Evolutionary conservation across 53 echinoderm and acorn worm species (phyloP), one percentile per base, ranked within the genome.

Genomic region (Zoroaster sp.): DNA sequence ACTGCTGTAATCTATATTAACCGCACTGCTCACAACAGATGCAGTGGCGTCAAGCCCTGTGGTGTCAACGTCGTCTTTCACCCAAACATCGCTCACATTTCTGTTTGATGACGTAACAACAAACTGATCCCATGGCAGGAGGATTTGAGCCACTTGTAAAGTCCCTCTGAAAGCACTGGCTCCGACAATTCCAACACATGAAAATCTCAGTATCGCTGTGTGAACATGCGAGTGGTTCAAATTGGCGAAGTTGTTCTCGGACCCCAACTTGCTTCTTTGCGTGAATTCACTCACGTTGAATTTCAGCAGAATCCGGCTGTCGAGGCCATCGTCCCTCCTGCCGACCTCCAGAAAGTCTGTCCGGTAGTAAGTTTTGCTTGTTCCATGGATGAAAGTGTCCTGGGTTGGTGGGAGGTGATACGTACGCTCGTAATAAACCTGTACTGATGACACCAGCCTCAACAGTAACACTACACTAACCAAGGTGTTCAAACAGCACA

Each of bases 311-410:
- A 71, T 89, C 28, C 90, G 53, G 73, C 90, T 89, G 28, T 80
- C 73, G 11, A 46, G n/a, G 17, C 82, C 73, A 65, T 81, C 82
- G 40, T 20, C 39, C 4, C 90, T 37, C 10, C 69, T 73, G 20
- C 90, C 90, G 25, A 89, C 38, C 35, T 89, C 81, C 1, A 89
- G 73, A 71, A 44, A 81, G 11, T 89, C 90, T 28, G 14, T 14
- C 82, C 43, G 90, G 73, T 44, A 89, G 80, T 67, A 47, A 5
- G 73, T 7, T 4, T 33, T 20, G 13, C 38, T 54, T 28, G n/a
- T 34, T 72, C 80, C 89, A n/a, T 89, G 72, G 38, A 89, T 73
- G 43, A 46, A 89, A 18, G 90, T 89, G 35, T 89, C 90, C 49
- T 89, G 71, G 4, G 59, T 32, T 6, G 90, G 90, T 15, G 31